A percentile compares a stretch with the other conserved stretches of the same genome.
These are phyloP conservation scores for Paramormyrops kingsleyae DNA, from an alignment of 2,113 vertebrate genomes.

Conservation along the genomic window DNA sequence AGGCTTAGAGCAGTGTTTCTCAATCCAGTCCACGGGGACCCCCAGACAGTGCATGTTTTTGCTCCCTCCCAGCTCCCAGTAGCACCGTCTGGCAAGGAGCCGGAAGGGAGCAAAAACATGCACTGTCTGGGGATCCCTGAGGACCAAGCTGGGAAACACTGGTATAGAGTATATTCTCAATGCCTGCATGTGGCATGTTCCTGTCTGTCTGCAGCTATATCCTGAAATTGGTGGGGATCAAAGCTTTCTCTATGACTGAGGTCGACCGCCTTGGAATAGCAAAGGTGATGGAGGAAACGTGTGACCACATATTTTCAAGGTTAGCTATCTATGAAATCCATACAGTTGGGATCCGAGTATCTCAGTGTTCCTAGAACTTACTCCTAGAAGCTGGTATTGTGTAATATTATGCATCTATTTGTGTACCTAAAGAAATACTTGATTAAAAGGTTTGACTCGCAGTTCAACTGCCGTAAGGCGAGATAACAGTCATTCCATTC, in stretches of 20 bases:
- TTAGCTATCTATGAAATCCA: slow-evolving; percentile 21
- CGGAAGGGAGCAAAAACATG: not conserved
- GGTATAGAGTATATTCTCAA: not conserved
- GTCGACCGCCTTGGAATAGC: slow-evolving; percentile 58
- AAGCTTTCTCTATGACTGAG: slow-evolving; percentile 58
- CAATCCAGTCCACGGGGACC: not conserved
- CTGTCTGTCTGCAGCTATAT: slow-evolving; percentile 45
- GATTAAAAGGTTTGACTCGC: not conserved
- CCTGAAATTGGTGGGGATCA: slow-evolving; percentile 55
- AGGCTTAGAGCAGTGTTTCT: not conserved
- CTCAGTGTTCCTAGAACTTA: not conserved
- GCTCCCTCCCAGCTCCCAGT: not conserved
- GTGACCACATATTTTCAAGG: slow-evolving; percentile 57
- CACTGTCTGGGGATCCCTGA: not conserved
- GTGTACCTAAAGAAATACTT: not conserved
- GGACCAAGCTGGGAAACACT: not conserved
- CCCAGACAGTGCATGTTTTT: not conserved
- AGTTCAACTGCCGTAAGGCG: not conserved
- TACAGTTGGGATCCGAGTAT: not conserved
- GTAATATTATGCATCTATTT: not conserved
- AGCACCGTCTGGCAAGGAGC: not conserved
- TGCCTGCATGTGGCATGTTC: not conserved
- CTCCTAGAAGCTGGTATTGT: not conserved
- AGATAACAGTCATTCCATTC: not conserved
- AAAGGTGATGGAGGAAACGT: slow-evolving; percentile 64